Evolutionary conservation across 2,113 vertebrate species (phyloP).

Genomic region (Corvus cornix): DNA sequence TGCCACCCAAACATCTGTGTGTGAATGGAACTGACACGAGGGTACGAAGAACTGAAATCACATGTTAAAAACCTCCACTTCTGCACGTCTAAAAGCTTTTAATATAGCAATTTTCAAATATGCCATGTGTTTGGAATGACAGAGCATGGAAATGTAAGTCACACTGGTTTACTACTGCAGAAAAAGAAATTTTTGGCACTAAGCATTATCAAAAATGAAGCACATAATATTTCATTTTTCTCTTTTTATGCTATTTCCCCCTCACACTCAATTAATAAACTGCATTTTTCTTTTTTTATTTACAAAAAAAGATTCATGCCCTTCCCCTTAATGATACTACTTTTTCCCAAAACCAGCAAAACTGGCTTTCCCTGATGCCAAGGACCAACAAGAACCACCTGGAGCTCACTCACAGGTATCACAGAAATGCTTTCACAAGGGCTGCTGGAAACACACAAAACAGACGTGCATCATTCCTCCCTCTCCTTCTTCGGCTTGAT

Average conservation of each 20-base stretch:
- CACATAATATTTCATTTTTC: not conserved
- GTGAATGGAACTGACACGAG: not conserved
- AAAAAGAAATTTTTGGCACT: not conserved
- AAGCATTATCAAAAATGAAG: not conserved
- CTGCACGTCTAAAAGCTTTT: not conserved
- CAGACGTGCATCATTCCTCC: accelerated
- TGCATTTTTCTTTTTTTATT: not conserved
- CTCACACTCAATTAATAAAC: not conserved
- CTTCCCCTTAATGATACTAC: not conserved
- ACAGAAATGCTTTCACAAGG: not conserved
- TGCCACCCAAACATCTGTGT: accelerated
- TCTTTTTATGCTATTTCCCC: not conserved
- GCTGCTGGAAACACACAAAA: not conserved
- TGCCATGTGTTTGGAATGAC: not conserved
- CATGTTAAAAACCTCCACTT: not conserved
- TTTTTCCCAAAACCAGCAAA: not conserved
- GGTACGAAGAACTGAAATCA: not conserved
- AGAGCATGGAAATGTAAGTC: not conserved
- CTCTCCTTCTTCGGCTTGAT: not conserved
- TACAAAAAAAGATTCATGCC: not conserved
- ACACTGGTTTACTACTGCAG: not conserved
- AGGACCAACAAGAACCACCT: not conserved
- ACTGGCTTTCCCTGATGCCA: not conserved
- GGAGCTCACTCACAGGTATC: not conserved
- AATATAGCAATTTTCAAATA: not conserved